phyloP scores from a whole-genome alignment of 2,113 vertebrate species.

The Tichodroma muraria region DNA sequence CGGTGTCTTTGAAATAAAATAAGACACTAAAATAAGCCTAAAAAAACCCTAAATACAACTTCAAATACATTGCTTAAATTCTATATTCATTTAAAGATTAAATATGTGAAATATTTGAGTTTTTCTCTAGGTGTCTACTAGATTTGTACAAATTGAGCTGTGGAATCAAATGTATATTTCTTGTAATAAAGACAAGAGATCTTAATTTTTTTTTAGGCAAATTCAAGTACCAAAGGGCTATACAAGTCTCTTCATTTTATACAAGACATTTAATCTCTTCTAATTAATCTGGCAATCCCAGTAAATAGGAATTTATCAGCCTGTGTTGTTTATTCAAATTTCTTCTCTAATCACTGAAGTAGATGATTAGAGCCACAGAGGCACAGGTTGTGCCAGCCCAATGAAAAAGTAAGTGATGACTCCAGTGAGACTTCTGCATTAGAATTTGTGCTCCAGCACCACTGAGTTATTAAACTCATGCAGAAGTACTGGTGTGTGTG shows the following conservation, averaged over 20 bases:
- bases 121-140: neutral
- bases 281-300: neutral
- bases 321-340: neutral
- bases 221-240: neutral
- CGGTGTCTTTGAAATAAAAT: neutral
- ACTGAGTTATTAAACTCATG: neutral
- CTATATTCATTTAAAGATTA: neutral
- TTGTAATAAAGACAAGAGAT: neutral
- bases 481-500: neutral
- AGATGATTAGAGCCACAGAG: neutral
- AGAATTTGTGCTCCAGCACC: neutral
- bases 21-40: neutral
- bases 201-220: neutral
- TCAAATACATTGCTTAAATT: neutral
- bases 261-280: neutral
- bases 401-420: neutral
- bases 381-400: neutral
- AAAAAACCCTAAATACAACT: neutral
- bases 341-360: neutral
- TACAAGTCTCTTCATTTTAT: neutral
- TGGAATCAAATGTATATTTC: neutral
- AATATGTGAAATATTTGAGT: neutral
- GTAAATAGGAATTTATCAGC: neutral
- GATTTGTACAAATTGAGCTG: neutral
- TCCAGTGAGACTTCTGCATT: neutral